phyloP scores from a whole-genome alignment of 2,113 vertebrate genomes.

The Drymodes brunneopygia region DNA sequence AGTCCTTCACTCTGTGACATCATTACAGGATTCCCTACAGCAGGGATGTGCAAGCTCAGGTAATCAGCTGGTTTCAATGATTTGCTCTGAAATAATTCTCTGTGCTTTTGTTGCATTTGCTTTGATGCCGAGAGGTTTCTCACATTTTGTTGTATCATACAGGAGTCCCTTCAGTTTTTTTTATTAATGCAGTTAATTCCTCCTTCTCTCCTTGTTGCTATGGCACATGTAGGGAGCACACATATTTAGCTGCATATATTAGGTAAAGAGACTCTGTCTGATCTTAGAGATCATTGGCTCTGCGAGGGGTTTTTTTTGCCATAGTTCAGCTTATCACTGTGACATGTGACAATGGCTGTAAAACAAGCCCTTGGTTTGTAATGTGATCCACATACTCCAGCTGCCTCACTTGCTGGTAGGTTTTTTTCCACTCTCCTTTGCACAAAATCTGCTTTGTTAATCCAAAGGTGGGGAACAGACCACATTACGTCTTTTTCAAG shows the following conservation, averaged over 20 bases:
- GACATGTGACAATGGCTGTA: slow-evolving; percentile 52
- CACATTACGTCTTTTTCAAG: not conserved
- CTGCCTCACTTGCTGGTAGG: not conserved
- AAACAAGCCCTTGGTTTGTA: slow-evolving; percentile 42
- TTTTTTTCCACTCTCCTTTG: not conserved
- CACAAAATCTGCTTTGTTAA: slow-evolving; percentile 23
- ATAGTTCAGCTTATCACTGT: slow-evolving; percentile 45
- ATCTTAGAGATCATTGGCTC: slow-evolving; percentile 24
- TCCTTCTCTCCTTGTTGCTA: slow-evolving; percentile 28
- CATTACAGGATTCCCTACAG: slow-evolving; percentile 78
- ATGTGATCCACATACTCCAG: not conserved
- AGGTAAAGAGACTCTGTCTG: slow-evolving; percentile 24
- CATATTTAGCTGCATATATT: slow-evolving; percentile 37
- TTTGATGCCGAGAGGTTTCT: slow-evolving; percentile 42
- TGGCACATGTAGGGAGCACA: slow-evolving; percentile 34
- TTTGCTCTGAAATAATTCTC: slow-evolving; percentile 24
- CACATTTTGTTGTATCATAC: not conserved
- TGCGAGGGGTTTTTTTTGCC: not conserved
- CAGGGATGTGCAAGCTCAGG: slow-evolving; percentile 83
- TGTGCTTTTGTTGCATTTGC: slow-evolving; percentile 23
- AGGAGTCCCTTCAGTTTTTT: not conserved
- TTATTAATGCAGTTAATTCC: slow-evolving; percentile 41
- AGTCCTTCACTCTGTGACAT: slow-evolving; percentile 77
- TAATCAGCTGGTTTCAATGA: slow-evolving; percentile 61
- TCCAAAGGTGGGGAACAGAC: not conserved